phyloP scores from a whole-genome alignment of 1,140 invertebrate species.

The Centruroides sculpturatus region DNA sequence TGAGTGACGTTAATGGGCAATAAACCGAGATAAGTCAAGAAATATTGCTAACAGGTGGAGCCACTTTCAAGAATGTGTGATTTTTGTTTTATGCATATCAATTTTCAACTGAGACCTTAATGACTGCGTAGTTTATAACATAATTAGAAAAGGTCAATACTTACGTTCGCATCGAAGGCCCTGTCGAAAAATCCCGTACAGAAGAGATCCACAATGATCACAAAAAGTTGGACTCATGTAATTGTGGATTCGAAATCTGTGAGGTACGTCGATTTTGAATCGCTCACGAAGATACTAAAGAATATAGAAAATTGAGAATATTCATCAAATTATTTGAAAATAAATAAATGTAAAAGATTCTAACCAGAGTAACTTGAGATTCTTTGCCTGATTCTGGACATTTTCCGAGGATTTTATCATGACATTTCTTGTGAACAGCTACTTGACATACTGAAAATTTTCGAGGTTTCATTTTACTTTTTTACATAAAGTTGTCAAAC shows the following conservation, averaged over 20 bases:
- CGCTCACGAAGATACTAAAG: conserved; percentile 42
- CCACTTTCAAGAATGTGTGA: no score
- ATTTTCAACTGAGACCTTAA: no score
- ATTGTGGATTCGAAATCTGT: conserved; percentile 68
- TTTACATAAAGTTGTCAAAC: neutral
- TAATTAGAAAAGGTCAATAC: neutral
- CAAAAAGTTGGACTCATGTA: conserved; percentile 98
- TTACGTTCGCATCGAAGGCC: conserved; percentile 91
- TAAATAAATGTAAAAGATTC: neutral
- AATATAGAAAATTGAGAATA: neutral
- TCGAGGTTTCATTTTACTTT: neutral
- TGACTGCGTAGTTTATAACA: no score
- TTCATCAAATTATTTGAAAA: conserved; percentile 3
- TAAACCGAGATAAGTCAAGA: no score
- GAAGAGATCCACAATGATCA: conserved; percentile 92
- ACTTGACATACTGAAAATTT: conserved; percentile 66
- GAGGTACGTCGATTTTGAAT: conserved; percentile 96
- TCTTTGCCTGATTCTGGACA: conserved; percentile 78
- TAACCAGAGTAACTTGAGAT: conserved; percentile 12
- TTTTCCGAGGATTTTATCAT: conserved; percentile 80
- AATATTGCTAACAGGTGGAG: no score
- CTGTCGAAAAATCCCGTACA: conserved; percentile 95
- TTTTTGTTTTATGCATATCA: no score
- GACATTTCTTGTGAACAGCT: conserved; percentile 94
- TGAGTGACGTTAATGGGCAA: no score